A percentile compares a stretch with the other conserved stretches of the same genome.
Conservation (phyloP, 2,113 vertebrate genomes). For the Ptyas mucosa region DNA sequence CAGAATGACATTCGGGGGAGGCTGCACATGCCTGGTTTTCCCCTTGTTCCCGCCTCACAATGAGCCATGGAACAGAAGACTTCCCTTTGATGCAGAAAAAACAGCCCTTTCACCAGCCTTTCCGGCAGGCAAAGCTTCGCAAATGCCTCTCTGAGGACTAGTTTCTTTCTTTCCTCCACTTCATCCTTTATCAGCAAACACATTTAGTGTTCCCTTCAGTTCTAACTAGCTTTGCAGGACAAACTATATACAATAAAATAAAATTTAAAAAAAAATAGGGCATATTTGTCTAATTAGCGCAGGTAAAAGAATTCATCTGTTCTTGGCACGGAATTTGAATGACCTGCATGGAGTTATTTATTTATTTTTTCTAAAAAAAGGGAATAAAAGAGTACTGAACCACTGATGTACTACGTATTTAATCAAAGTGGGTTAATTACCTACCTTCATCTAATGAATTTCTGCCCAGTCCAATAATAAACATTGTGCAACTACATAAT, state of each 20-base stretch:
- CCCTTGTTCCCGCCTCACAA: neutral
- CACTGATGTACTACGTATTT: neutral
- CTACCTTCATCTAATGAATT: neutral
- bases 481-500: neutral
- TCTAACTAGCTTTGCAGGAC: neutral
- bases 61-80: neutral
- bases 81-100: neutral
- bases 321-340: neutral
- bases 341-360: too few species aligned
- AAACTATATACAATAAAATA: neutral
- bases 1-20: neutral
- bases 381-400: neutral
- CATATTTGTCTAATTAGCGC: neutral
- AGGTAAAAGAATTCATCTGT: neutral
- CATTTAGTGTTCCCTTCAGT: neutral
- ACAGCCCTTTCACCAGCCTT: neutral
- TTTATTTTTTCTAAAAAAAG: neutral
- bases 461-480: neutral
- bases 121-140: neutral
- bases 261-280: neutral
- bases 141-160: neutral
- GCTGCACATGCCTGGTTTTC: neutral
- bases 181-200: neutral
- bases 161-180: neutral
- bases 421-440: neutral